Evolutionary conservation across 1,140 invertebrate species (phyloP).

Genomic region (Mya arenaria): DNA sequence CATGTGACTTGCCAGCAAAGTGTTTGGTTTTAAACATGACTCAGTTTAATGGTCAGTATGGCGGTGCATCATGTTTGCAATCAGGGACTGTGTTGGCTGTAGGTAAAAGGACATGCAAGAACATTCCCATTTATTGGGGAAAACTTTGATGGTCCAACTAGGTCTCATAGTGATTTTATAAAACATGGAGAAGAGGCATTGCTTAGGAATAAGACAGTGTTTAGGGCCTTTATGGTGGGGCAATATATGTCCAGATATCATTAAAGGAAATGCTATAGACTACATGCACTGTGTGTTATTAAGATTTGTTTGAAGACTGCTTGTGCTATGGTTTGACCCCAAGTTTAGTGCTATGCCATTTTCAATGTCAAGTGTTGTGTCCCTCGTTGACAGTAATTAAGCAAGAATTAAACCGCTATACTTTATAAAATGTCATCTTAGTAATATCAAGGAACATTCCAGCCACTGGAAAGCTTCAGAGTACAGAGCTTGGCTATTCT

Average conservation of each 20-base stretch:
- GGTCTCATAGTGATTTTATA: constrained; percentile 20
- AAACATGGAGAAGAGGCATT: constrained; percentile 35
- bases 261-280: constrained; percentile 27
- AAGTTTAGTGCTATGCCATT: constrained; percentile 12
- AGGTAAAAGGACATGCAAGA: constrained; percentile 32
- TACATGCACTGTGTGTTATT: constrained; percentile 48
- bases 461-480: constrained; percentile 38
- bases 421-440: constrained; percentile 19
- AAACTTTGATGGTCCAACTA: constrained; percentile 1
- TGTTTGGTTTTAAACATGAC: constrained; percentile 41
- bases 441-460: constrained; percentile 29
- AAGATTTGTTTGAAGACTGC: not conserved
- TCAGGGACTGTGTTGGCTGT: not conserved
- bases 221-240: constrained; percentile 17
- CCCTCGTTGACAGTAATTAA: not conserved
- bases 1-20: constrained; percentile 45
- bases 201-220: not conserved
- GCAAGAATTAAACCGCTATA: constrained; percentile 26
- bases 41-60: constrained; percentile 41
- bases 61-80: constrained; percentile 21
- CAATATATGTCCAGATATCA: constrained; percentile 28
- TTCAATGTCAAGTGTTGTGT: constrained; percentile 12
- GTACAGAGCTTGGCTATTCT: constrained; percentile 37
- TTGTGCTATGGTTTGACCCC: constrained; percentile 31
- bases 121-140: constrained; percentile 10